A percentile compares a stretch with the other conserved stretches of the same genome.
Conservation (phyloP, 2,888 invertebrate species). For the Neoscelio sp. region DNA sequence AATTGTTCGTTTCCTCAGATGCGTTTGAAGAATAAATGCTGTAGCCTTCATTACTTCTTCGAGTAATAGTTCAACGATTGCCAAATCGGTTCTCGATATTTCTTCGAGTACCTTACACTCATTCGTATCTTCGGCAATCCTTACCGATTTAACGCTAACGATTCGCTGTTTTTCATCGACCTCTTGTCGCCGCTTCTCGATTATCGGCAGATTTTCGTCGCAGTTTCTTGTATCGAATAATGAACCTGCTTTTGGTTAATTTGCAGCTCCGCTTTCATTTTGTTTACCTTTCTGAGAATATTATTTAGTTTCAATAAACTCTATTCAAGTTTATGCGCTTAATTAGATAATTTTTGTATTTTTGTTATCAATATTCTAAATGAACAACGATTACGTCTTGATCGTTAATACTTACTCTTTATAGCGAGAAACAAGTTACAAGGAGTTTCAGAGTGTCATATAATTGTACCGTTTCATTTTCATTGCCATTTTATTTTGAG, state of each 20-base stretch:
- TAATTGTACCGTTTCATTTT: constrained; percentile 93
- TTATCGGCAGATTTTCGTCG: constrained; percentile 92
- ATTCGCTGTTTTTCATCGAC: constrained; percentile 91
- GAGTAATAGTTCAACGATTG: constrained; percentile 93
- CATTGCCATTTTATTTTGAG: constrained; percentile 88
- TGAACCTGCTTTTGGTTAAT: constrained; percentile 90
- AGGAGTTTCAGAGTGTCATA: constrained; percentile 94
- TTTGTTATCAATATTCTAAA: constrained; percentile 86
- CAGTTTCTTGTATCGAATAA: constrained; percentile 92
- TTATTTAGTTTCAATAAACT: constrained; percentile 95
- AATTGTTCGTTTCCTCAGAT: too few species aligned
- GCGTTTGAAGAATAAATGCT: not conserved
- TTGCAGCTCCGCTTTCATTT: constrained; percentile 93
- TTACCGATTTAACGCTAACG: constrained; percentile 88
- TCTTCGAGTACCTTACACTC: constrained; percentile 93
- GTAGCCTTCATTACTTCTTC: constrained; percentile 86
- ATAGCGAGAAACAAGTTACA: constrained; percentile 93
- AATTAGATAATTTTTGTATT: constrained; percentile 87
- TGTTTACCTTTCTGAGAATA: constrained; percentile 91
- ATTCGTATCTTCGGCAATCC: constrained; percentile 91
- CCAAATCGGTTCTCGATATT: constrained; percentile 92
- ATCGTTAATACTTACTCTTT: constrained; percentile 86
- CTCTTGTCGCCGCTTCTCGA: constrained; percentile 91
- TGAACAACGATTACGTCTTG: too few species aligned
- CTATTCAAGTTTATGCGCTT: constrained; percentile 91